Base-by-base conservation (phyloP, 1,140 invertebrate genomes). In the Capitella teleta region DNA sequence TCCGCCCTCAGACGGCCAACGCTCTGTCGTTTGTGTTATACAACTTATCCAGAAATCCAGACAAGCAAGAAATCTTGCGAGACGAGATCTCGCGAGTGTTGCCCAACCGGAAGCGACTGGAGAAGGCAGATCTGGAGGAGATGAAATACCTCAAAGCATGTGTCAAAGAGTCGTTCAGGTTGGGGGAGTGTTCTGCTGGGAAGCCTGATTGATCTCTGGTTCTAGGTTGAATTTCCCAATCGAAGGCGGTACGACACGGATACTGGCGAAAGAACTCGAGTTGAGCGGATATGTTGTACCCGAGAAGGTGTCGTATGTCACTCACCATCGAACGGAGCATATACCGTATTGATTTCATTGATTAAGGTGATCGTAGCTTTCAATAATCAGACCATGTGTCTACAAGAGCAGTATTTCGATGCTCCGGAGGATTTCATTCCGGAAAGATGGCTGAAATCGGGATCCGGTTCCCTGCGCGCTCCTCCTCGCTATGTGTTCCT, bases 1-100 rank as follows among this genome's bases (percentile, higher is more conserved):
- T n/a, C n/a, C n/a, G n/a, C n/a, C n/a, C n/a, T n/a, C 74, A 87
- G 84, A 67, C 88, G 53, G 84, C 85, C 12, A 89, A 88, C 60
- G 84, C 83, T 4, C 63, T 90, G 18, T 77, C 84, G 0, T 88
- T 88, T 58, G 65, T 89, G 3, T 67, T 92, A 21, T 81, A 87
- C 60, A 72, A 85, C 42, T 73, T 89, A 12, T 85, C 84, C 0
- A 77, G 78, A n/a, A 74, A 86, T 61, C 74, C 76, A 0, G 68
- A 79, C 0, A 59, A 58, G 18, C 61, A 68, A 43, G 48, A 62
- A 34, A 57, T 40, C 53, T 58, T 92, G 4, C 79, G 78, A 48
- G 56, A 77, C 46, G 87, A 92, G 73, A 70, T 83, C 0, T 46
- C 59, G 0, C 59, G 57, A 3, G 59, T 71, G 16, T 47, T 66